phyloP scores from a whole-genome alignment of 2,888 invertebrate genomes.

The Ligdia adustata region DNA sequence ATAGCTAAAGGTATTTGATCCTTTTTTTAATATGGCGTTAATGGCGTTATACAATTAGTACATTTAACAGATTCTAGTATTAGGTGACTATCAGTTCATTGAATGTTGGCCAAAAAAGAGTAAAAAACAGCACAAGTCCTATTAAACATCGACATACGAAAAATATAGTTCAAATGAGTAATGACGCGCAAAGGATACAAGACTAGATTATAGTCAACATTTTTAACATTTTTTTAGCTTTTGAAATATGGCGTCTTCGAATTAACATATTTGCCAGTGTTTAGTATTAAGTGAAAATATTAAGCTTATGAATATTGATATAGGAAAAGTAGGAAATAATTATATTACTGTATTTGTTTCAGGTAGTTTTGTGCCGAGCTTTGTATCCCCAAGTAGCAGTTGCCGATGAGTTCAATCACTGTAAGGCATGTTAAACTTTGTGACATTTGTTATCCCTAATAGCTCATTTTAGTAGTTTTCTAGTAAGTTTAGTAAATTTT shows the following conservation, averaged over 20 bases:
- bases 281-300: neutral
- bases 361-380: conserved; percentile 93
- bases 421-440: conserved; percentile 83
- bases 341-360: too few relatives aligned
- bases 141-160: conserved; percentile 89
- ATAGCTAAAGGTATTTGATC: conserved; percentile 73
- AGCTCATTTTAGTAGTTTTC: too few relatives aligned
- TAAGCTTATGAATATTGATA: conserved; percentile 78
- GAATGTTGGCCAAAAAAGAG: too few relatives aligned
- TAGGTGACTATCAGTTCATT: neutral
- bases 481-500: too few relatives aligned
- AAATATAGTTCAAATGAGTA: conserved; percentile 93
- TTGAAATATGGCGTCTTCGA: too few relatives aligned
- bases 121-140: conserved; percentile 71
- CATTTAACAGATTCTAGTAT: neutral
- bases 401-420: conserved; percentile 97
- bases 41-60: too few relatives aligned
- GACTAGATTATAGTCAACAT: conserved; percentile 76
- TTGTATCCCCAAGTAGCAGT: conserved; percentile 97
- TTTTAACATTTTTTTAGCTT: too few relatives aligned
- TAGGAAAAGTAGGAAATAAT: too few relatives aligned
- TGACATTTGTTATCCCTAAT: too few relatives aligned
- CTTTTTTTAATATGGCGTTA: too few relatives aligned
- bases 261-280: neutral
- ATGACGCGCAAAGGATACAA: conserved; percentile 89